A percentile compares a stretch with the other conserved stretches of the same genome.
phyloP scores from a whole-genome alignment of 2,113 vertebrate species.

The Gavialis gangeticus region DNA sequence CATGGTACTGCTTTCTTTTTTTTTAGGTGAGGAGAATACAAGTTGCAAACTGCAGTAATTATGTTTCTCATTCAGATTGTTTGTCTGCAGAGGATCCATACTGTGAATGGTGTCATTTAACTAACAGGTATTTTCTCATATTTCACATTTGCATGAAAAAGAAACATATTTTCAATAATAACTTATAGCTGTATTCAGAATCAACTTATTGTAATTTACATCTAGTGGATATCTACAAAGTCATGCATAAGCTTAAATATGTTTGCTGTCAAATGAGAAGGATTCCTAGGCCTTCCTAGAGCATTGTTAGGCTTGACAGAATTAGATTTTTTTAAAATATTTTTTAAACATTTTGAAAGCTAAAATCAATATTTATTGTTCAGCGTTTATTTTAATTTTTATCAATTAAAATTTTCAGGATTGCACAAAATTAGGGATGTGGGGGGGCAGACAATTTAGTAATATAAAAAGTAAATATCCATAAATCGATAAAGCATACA shows the following conservation, averaged over 20 bases:
- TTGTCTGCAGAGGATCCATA: slow-evolving; percentile 87
- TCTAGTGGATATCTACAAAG: slow-evolving; percentile 18
- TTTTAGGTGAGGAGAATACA: slow-evolving; percentile 86
- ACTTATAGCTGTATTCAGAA: not conserved
- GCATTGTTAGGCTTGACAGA: not conserved
- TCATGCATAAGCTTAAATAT: not conserved
- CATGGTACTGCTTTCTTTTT: slow-evolving; percentile 38
- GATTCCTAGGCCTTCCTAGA: not conserved
- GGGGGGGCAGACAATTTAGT: too few species aligned
- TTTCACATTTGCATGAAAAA: slow-evolving; percentile 24
- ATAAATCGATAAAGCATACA: too few species aligned
- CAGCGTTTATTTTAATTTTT: too few species aligned
- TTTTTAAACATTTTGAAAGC: not conserved
- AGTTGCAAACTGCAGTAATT: slow-evolving; percentile 83
- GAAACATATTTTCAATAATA: slow-evolving; percentile 8
- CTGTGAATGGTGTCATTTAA: slow-evolving; percentile 90
- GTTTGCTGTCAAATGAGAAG: not conserved
- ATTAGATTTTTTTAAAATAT: not conserved
- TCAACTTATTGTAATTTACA: not conserved
- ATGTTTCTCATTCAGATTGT: slow-evolving; percentile 79
- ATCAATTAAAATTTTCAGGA: too few species aligned
- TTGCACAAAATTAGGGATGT: too few species aligned
- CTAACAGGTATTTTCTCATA: slow-evolving; percentile 76
- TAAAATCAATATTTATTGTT: not conserved
- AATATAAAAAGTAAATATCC: too few species aligned